A percentile compares a stretch with the other conserved stretches of the same genome.
These are phyloP conservation scores for Coregonus sp. DNA, from an alignment of 2,797 vertebrate genomes.

Conservation along the genomic window DNA sequence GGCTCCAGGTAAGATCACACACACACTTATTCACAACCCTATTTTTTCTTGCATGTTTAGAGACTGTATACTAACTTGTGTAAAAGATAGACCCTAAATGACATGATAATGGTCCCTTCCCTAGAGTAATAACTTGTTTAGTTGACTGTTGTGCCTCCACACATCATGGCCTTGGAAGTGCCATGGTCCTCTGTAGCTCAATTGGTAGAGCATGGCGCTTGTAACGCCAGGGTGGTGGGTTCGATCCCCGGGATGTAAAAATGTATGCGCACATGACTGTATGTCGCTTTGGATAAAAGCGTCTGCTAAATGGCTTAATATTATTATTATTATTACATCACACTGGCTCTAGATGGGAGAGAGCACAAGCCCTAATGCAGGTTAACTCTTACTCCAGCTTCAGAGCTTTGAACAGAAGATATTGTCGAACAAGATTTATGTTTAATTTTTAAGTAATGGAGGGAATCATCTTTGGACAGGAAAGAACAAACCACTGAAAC, in stretches of 20 bases:
- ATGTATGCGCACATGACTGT: too few species aligned
- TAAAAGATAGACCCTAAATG: neutral
- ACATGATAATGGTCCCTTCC: neutral
- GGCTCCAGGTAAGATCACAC: slow-evolving; percentile 85
- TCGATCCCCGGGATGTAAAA: too few species aligned
- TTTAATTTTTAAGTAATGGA: neutral
- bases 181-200: too few species aligned
- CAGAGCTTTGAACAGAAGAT: neutral
- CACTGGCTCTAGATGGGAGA: neutral
- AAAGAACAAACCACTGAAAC: too few species aligned
- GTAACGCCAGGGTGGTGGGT: too few species aligned
- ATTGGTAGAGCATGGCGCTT: too few species aligned
- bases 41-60: neutral
- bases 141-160: neutral
- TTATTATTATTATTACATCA: neutral
- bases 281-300: too few species aligned
- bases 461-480: too few species aligned
- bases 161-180: neutral
- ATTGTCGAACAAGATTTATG: neutral
- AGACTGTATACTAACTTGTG: neutral
- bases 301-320: too few species aligned
- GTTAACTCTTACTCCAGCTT: neutral
- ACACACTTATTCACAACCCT: neutral
- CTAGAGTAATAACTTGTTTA: neutral
- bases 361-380: neutral